Base-by-base conservation (phyloP, 2,888 invertebrate species). In the Linnaemya vulpina region DNA sequence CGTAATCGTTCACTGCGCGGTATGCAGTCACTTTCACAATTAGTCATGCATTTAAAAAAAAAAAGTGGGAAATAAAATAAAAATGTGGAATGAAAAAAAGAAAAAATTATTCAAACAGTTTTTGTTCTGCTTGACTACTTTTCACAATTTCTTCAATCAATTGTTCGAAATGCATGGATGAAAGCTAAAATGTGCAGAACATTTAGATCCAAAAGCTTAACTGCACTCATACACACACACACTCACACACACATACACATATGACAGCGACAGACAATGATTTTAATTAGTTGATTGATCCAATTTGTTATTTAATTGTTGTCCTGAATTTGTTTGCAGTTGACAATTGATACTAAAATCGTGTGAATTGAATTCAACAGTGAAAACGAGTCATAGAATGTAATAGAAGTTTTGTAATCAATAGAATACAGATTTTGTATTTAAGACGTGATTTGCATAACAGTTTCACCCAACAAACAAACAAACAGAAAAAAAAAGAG, bases 231-330 rank as follows among this genome's bases (percentile, higher is more conserved):
- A 51, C 51, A 51, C 17, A 46, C 46, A 15, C 46, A 4, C 5
- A 46, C 15, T n/a, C 51, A 51, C 51, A 51, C 17, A 46, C 46
- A 15, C 46, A 4, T 2, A 46, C 15, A 49, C 30, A 30, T 2
- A 30, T 30, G 30, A 30, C 15, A 62, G 51, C n/a, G n/a, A 51
- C 17, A 65, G 11, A 49, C 73, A 85, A 75, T 78, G 85, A 78
- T 85, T 82, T 82, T 82, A 85, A 82, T 85, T 82, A 78, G 85
- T 82, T 82, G 70, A 85, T 85, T 82, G 78, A 82, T 71, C 75
- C 82, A 85, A 85, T 82, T 85, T 78, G 78, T 79, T 49, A 82
- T 75, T 82, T 84, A 84, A 81, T 80, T 85, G 80, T 68, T 73
- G 63, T 81, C 68, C 74, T 82, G 63, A 74, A 49, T 75, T 74